Conservation (phyloP, 2,113 vertebrate species). For the Opisthocomus hoazin region DNA sequence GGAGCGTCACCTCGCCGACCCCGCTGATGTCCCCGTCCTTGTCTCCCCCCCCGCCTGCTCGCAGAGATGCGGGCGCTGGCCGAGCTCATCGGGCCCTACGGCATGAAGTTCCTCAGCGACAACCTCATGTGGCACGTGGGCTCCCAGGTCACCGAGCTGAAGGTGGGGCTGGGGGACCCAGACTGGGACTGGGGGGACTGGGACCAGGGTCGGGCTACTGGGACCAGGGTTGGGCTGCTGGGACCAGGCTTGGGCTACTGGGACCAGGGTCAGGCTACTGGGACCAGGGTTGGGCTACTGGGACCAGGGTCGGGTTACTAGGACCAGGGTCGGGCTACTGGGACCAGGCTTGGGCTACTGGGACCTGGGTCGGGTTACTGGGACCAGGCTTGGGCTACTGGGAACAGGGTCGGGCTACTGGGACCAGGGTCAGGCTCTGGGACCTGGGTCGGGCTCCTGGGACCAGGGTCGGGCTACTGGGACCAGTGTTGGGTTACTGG, state of each 20-base stretch:
- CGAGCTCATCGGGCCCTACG: slow-evolving; percentile 90
- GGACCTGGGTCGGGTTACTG: too few relatives aligned
- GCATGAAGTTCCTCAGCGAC: slow-evolving; percentile 90
- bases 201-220: too few relatives aligned
- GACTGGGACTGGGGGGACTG: too few relatives aligned
- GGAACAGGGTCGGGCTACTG: too few relatives aligned
- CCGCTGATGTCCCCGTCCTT: background rate
- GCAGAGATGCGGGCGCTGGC: slow-evolving; percentile 86
- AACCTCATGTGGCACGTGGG: slow-evolving; percentile 97
- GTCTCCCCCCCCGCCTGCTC: background rate
- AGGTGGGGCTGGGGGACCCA: slow-evolving; percentile 66
- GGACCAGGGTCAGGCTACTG: background rate
- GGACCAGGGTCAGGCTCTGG: too few relatives aligned
- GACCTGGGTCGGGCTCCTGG: too few relatives aligned
- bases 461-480: too few relatives aligned
- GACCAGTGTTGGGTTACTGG: too few relatives aligned
- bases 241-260: accelerated
- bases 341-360: accelerated
- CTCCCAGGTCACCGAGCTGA: slow-evolving; percentile 92
- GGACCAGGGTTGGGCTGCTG: background rate
- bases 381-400: too few relatives aligned
- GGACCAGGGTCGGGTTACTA: too few relatives aligned
- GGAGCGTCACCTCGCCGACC: accelerated
- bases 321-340: too few relatives aligned
- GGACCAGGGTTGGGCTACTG: background rate